Base-by-base conservation (phyloP, 2,888 invertebrate genomes). In the Calliphora vomitoria region DNA sequence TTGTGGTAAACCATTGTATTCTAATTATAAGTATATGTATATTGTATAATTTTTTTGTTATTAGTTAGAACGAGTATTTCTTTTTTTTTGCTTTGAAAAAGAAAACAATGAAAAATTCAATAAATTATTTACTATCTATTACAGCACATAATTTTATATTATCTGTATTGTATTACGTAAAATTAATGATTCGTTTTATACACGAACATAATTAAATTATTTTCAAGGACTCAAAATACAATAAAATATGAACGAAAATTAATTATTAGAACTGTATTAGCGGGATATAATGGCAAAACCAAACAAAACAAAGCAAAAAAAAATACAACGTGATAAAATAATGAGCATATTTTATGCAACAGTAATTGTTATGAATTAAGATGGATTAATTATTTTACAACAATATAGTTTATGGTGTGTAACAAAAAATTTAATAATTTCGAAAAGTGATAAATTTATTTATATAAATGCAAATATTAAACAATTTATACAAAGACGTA, bases 1-100 rank as follows among this genome's bases (percentile, higher is more conserved):
- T 85, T 87, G 87, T 87, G 85, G 82, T 71, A 20, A 53, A 50
- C 82, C 50, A 75, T 82, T 85, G 85, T 71, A 69, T 80, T 85
- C 75, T 85, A 82, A 85, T 87, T 85, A 85, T 62, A 68, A 60
- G 60, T 72, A 47, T 62, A 53, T 84, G 60, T 62, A 53, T 84
- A 53, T 62, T 78, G 50, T 66, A 25, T 58, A 62, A 66, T 58
- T 72, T 68, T 38, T 47, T 44, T 31, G 72, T 69, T 25, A 6
- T 58, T 31, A 20, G 20, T 68, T 74, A 47, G 10, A 18, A 20
- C 25, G 25, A 25, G 2, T 25, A 25, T 25, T 25, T n/a, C n/a
- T n/a, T n/a, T 25, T 68, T 74, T 55, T 0, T 20, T 20, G 3
- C n/a, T 35, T n/a, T 35, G 31, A n/a, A n/a, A 38, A 6, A 64